Conservation (phyloP, 2,797 vertebrate genomes). For the Galago senegalensis region DNA sequence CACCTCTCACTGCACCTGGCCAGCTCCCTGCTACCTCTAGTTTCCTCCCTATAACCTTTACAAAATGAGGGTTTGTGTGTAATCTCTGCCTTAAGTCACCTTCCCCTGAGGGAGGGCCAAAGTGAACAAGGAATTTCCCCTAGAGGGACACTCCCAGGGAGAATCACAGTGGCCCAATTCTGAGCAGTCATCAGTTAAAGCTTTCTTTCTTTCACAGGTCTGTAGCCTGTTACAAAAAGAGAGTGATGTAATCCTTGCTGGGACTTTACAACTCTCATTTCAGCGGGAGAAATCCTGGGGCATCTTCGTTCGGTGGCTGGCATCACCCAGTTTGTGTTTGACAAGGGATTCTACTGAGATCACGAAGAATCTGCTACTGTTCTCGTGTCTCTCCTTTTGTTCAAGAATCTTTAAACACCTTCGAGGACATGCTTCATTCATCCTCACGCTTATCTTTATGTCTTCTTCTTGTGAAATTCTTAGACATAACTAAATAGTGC, state of each 20-base stretch:
- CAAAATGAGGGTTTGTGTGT: slow-evolving; percentile 54
- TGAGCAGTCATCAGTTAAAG: neutral
- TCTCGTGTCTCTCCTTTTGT: neutral
- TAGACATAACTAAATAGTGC: neutral
- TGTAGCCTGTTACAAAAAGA: neutral
- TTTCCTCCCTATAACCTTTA: slow-evolving; percentile 6
- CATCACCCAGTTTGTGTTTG: neutral
- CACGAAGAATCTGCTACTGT: neutral
- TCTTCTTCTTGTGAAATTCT: slow-evolving; percentile 53
- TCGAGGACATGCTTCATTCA: neutral
- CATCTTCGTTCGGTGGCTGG: neutral
- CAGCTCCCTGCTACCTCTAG: neutral
- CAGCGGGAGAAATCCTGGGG: neutral
- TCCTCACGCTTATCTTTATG: neutral
- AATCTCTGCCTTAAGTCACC: slow-evolving; percentile 16
- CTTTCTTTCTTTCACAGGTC: neutral
- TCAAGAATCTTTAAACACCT: neutral
- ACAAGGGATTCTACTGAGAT: slow-evolving; percentile 23
- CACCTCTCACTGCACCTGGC: neutral
- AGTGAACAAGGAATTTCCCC: neutral
- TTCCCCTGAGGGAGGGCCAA: neutral
- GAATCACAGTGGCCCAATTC: neutral
- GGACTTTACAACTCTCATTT: slow-evolving; percentile 15
- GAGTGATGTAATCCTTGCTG: neutral
- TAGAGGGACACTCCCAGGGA: neutral